Base-by-base conservation (phyloP, 1,140 invertebrate species). In the Panagrolaimus sp. region DNA sequence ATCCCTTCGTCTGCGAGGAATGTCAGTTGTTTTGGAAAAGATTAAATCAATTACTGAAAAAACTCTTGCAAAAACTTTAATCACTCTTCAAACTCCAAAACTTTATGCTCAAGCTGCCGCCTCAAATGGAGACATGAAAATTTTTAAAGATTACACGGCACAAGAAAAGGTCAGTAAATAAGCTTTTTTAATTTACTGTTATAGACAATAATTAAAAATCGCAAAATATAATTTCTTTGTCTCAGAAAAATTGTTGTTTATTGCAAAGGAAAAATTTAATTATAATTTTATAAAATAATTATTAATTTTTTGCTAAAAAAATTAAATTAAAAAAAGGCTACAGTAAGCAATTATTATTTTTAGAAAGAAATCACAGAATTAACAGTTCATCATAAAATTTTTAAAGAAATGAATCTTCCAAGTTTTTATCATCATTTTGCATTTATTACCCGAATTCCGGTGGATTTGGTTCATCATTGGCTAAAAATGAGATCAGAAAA, bases 381-480 rank as follows among this genome's bases (percentile, higher is more conserved):
- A 14, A 68, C 48, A 38, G 43, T 73, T 1, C 47, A 70, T 47
- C 55, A 43, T 24, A 63, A n/a, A 7, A 14, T 44, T 4, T n/a
- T 43, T 9, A 46, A 62, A 2, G 26, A 67, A 21, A 73, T 73
- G 71, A 66, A 74, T 46, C 43, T 73, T 14, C 71, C 71, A 15
- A 48, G 4, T 38, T 74, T 58, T 17, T 43, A 55, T 21, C 66
- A 28, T 15, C 47, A 74, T n/a, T 73, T 75, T 45, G 21, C 76
- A 24, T 73, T 73, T 43, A n/a, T 73, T n/a, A 32, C 48, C 12
- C n/a, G 65, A 46, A 52, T 73, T 6, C 48, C 62, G 10, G 72
- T 73, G 0, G 71, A 73, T 74, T 43, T 73, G 43, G 73, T 73
- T 4, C 32, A 75, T 46, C 71, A 73, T 10, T 73, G 71, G 67